Evolutionary conservation across 2,113 vertebrate species (phyloP).

Genomic region (Sinocyclocheilus rhinocerous): DNA sequence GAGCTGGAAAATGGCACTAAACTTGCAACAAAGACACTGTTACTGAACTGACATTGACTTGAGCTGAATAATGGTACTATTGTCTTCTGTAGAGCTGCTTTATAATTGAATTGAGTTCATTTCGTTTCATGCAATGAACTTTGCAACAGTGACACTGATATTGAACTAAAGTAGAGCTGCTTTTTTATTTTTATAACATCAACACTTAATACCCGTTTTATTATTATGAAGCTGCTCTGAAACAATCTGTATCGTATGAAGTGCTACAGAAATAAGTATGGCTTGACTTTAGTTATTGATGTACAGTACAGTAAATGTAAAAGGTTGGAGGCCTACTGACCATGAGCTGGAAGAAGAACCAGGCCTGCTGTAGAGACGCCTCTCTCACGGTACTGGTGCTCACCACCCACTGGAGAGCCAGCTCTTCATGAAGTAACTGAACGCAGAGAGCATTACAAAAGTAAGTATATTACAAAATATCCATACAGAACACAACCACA

Average conservation of each 20-base stretch:
- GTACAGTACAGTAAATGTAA: neutral
- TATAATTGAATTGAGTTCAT: neutral
- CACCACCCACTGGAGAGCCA: slow-evolving; percentile 91
- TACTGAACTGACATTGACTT: neutral
- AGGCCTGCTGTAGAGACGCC: slow-evolving; percentile 84
- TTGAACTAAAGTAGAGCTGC: neutral
- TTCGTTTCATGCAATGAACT: neutral
- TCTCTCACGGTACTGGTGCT: slow-evolving; percentile 83
- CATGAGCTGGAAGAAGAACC: slow-evolving; percentile 93
- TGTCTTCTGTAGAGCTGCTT: neutral
- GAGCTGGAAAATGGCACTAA: neutral
- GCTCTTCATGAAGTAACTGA: slow-evolving; percentile 87
- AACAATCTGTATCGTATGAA: neutral
- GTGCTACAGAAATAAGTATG: neutral
- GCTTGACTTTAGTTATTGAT: neutral
- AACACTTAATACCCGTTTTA: neutral
- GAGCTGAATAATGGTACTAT: neutral
- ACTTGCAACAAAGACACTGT: neutral
- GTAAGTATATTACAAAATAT: neutral
- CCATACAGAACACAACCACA: neutral
- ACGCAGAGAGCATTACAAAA: slow-evolving; percentile 28
- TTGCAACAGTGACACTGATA: neutral
- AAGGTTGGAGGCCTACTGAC: slow-evolving; percentile 66
- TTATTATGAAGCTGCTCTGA: neutral
- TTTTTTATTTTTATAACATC: neutral